Conservation (phyloP, 2,797 vertebrate genomes). For the Centroberyx gerrardi region DNA sequence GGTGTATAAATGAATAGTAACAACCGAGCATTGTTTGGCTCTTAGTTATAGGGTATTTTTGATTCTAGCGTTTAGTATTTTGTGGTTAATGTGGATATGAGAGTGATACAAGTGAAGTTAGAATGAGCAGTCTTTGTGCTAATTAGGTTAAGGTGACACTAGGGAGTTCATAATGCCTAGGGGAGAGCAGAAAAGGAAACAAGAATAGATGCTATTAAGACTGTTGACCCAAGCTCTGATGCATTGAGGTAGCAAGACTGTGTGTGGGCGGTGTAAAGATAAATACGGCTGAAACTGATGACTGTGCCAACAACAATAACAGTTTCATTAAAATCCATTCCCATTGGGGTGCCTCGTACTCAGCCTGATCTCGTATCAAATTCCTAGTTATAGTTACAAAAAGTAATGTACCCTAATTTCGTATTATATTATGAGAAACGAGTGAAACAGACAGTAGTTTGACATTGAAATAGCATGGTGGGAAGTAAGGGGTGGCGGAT, state of each 20-base stretch:
- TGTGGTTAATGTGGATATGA: background rate
- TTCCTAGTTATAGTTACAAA: too few species aligned
- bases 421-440: too few species aligned
- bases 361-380: too few species aligned
- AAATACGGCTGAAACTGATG: background rate
- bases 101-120: background rate
- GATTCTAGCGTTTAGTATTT: background rate
- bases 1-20: slow-evolving; percentile 12
- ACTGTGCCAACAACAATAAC: background rate
- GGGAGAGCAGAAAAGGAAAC: slow-evolving; percentile 19
- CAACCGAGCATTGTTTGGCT: background rate
- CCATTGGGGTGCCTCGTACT: background rate
- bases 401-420: too few species aligned
- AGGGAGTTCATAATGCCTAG: slow-evolving; percentile 30
- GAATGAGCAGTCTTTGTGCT: slow-evolving; percentile 17
- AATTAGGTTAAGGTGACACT: slow-evolving; percentile 43
- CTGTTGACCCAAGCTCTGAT: slow-evolving; percentile 3
- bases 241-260: slow-evolving; percentile 4
- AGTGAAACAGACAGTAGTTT: too few species aligned
- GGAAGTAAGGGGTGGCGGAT: too few species aligned
- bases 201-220: slow-evolving; percentile 50
- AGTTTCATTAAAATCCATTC: background rate
- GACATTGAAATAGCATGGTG: too few species aligned
- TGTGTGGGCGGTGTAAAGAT: background rate
- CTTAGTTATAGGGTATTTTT: background rate